Conservation (phyloP, 2,797 vertebrate species). For the Enteromius afrohamiltoni region DNA sequence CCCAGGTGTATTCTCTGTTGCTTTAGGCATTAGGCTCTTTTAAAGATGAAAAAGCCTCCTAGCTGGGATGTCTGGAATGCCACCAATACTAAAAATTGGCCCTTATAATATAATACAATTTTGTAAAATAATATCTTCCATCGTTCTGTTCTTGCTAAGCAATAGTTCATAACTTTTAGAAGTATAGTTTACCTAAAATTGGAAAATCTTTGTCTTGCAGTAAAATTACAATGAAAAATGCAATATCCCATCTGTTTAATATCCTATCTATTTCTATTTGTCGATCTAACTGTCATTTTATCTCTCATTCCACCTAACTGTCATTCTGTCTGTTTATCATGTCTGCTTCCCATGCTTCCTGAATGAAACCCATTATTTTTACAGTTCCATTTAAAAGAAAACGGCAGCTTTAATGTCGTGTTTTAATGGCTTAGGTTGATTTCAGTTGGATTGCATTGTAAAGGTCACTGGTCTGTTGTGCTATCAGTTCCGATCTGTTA, state of each 20-base stretch:
- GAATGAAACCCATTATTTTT: conserved; percentile 8
- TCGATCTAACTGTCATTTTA: not conserved
- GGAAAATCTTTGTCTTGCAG: not conserved
- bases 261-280: too few species aligned
- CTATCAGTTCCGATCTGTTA: conserved; percentile 33
- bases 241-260: too few species aligned
- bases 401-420: not conserved
- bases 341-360: not conserved
- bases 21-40: conserved; percentile 17
- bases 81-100: not conserved
- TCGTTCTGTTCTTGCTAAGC: not conserved
- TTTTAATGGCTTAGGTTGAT: conserved; percentile 22
- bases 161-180: not conserved
- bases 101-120: not conserved
- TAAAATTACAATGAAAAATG: not conserved
- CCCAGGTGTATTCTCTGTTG: conserved; percentile 31
- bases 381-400: conserved; percentile 15
- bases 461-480: conserved; percentile 15
- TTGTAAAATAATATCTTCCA: not conserved
- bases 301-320: not conserved
- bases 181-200: not conserved
- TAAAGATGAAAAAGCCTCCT: not conserved
- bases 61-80: not conserved
- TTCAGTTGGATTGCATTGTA: conserved; percentile 10
- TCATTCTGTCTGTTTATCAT: not conserved